Percentiles rank a stretch among this genome's conserved stretches.
Evolutionary conservation across 2,888 invertebrate species (phyloP).

Genomic region (Chrysodeixis includens): DNA sequence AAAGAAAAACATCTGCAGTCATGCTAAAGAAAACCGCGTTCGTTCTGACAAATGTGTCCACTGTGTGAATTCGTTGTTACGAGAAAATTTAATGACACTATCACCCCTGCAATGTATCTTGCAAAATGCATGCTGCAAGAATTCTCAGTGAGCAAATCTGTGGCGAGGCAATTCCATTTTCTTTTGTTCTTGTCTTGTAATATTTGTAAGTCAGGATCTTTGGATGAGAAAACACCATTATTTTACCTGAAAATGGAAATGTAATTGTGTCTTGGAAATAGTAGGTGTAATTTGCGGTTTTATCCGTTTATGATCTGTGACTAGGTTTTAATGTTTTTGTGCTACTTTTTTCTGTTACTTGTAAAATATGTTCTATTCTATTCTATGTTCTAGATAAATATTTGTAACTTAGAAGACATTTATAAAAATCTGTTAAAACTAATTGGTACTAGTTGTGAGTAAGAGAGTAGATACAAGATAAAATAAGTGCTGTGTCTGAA

Average conservation of each 20-base stretch:
- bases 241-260: slow-evolving; percentile 2
- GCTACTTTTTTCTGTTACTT: not conserved
- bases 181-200: slow-evolving; percentile 11
- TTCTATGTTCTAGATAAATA: too few species aligned
- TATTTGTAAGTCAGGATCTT: slow-evolving; percentile 9
- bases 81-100: slow-evolving; percentile 46
- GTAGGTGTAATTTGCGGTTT: not conserved
- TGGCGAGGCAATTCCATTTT: slow-evolving; percentile 26
- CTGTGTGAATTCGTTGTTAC: slow-evolving; percentile 43
- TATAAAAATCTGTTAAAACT: too few species aligned
- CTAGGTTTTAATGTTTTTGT: too few species aligned
- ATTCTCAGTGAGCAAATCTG: slow-evolving; percentile 28
- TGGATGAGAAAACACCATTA: not conserved
- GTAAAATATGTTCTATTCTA: too few species aligned
- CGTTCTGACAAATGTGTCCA: slow-evolving; percentile 29
- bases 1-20: slow-evolving; percentile 12
- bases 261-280: not conserved
- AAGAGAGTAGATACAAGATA: too few species aligned
- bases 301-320: not conserved
- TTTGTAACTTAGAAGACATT: too few species aligned
- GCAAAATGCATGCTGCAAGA: slow-evolving; percentile 32
- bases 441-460: too few species aligned
- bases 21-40: slow-evolving; percentile 11
- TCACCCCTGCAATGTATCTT: slow-evolving; percentile 30
- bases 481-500: too few species aligned